Evolutionary conservation across 2,888 invertebrate genomes (phyloP).

Genomic region (Parthenolecanium corni): DNA sequence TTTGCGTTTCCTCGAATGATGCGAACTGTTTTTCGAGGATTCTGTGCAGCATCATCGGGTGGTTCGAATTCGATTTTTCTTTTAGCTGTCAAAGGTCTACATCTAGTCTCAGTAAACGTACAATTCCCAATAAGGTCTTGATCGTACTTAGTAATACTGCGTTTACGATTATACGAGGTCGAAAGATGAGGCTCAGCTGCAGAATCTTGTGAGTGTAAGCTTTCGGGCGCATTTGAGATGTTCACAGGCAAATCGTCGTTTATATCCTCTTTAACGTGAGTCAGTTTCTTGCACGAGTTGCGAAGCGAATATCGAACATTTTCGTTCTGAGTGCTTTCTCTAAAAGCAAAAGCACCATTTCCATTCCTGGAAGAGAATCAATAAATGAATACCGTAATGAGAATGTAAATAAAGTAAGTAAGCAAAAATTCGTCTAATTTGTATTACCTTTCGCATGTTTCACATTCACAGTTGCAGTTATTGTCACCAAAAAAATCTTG

Average conservation of each 20-base stretch:
- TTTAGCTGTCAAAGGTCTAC: slow-evolving; percentile 19
- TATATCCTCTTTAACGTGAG: slow-evolving; percentile 10
- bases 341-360: slow-evolving; percentile 13
- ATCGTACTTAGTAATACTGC: slow-evolving; percentile 19
- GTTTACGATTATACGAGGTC: slow-evolving; percentile 2
- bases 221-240: not conserved
- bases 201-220: not conserved
- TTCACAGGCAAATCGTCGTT: not conserved
- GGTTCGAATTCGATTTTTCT: slow-evolving; percentile 14
- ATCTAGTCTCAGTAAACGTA: slow-evolving; percentile 16
- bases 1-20: slow-evolving; percentile 5
- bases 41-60: not conserved
- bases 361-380: slow-evolving; percentile 3
- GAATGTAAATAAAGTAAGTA: too few species aligned
- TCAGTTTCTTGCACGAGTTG: slow-evolving; percentile 19
- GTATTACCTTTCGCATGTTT: slow-evolving; percentile 71
- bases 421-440: too few species aligned
- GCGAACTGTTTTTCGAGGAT: slow-evolving; percentile 1
- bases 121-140: slow-evolving; percentile 21
- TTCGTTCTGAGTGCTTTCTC: slow-evolving; percentile 17
- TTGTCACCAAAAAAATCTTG: slow-evolving; percentile 98
- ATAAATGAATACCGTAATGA: not conserved
- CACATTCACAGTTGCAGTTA: slow-evolving; percentile 95
- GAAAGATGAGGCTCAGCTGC: not conserved
- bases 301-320: slow-evolving; percentile 23